Conservation (phyloP, 2,797 vertebrate genomes). For the Sebastolobus altivelis region DNA sequence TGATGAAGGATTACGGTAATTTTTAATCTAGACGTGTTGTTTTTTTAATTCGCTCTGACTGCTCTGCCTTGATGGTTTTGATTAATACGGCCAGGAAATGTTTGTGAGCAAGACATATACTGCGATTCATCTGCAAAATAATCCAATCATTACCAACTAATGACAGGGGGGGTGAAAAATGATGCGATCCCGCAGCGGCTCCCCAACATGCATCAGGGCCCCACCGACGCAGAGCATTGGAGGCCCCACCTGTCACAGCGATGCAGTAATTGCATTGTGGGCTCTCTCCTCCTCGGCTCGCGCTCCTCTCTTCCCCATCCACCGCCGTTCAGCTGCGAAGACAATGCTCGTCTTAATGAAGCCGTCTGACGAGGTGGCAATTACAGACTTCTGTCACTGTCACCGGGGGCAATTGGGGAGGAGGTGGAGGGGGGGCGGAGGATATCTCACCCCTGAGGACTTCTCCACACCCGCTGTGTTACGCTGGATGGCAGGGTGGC, state of each 20-base stretch:
- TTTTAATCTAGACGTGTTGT: constrained; percentile 95
- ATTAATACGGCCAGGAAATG: constrained; percentile 97
- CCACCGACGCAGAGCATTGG: constrained; percentile 86
- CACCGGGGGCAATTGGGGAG: constrained; percentile 79
- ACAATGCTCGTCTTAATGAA: constrained; percentile 91
- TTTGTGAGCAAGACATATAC: constrained; percentile 99
- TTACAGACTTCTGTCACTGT: constrained; percentile 88
- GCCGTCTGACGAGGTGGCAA: constrained; percentile 89
- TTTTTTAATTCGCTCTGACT: constrained; percentile 96
- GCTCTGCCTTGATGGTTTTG: constrained; percentile 97
- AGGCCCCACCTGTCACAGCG: constrained; percentile 89
- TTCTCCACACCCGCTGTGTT: constrained; percentile 76
- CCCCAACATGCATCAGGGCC: constrained; percentile 88
- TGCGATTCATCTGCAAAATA: constrained; percentile 99
- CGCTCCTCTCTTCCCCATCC: constrained; percentile 79
- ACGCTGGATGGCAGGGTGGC: constrained; percentile 74
- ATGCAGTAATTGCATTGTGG: constrained; percentile 90
- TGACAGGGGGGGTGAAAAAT: constrained; percentile 97
- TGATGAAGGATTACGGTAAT: constrained; percentile 95
- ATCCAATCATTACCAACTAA: constrained; percentile 99
- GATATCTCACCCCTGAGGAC: constrained; percentile 73
- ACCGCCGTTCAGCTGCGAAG: constrained; percentile 85
- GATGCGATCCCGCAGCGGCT: constrained; percentile 90
- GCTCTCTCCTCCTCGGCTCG: constrained; percentile 85
- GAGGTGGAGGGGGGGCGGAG: constrained; percentile 39